Evolutionary conservation across 2,797 vertebrate species (phyloP), one percentile per base, ranked within the genome.

Genomic region (Hipposideros larvatus): DNA sequence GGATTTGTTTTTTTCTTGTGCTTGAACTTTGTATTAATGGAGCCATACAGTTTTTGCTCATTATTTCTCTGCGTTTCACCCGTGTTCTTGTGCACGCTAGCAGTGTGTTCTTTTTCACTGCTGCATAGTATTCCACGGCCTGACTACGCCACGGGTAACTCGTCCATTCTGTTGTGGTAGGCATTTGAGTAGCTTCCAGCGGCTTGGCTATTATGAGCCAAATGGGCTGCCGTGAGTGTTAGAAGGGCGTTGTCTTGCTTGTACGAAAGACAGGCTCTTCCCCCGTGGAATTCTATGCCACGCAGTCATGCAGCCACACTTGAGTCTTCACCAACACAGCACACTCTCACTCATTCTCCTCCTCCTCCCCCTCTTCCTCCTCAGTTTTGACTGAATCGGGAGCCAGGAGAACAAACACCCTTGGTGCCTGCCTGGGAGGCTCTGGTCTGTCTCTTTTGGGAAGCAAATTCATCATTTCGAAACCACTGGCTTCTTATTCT

Each of bases 401-500:
- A 92, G 87, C 91, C 84, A 15, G 66, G 97, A 95, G 91, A 94
- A 91, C 96, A 28, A 94, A 95, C 96, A 59, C 78, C 97, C 97
- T 94, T 95, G 63, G 96, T 21, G 90, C 87, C 95, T 73, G 91
- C 65, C 73, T 95, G 92, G 91, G 91, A 90, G 97, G 85, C 94
- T 87, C 78, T 80, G 85, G 96, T n/a, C 94, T 63, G 97, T 79
- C 93, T 95, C 96, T 98, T 96, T 91, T 95, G 92, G 96, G 98
- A 97, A 94, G 94, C 74, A 91, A 59, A 92, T 90, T 95, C 97
- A 63, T 97, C 97, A 91, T 96, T 97, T 97, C 94, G 96, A 87
- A 98, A 92, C 97, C 91, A 66, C 96, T 57, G 90, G 98, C 97
- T 98, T 97, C 97, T 98, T 95, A 88, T 92, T 97, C 95, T 93